Conservation (phyloP, 2,797 vertebrate genomes). For the Ptychadena robeensis region DNA sequence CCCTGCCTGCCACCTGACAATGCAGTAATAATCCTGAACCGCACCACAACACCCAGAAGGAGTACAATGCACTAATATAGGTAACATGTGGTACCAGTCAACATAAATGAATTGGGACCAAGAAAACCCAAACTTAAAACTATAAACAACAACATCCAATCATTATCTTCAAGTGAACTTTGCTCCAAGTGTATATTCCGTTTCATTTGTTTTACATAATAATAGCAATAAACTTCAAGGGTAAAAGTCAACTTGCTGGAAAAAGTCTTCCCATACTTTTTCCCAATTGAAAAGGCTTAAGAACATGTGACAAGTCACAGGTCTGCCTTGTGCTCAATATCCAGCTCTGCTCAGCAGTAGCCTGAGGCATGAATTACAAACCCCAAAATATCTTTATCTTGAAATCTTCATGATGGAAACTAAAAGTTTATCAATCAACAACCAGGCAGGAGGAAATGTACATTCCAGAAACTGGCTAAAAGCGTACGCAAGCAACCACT, state of each 20-base stretch:
- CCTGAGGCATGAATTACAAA: constrained; percentile 64
- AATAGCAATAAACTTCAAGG: constrained; percentile 22
- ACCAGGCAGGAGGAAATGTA: constrained; percentile 16
- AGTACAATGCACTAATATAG: no score
- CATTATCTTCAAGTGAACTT: not conserved
- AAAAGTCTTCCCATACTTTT: not conserved
- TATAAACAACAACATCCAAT: not conserved
- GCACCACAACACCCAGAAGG: no score
- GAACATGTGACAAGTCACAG: constrained; percentile 65
- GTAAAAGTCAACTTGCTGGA: constrained; percentile 16
- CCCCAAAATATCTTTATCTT: constrained; percentile 50
- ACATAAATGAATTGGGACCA: no score
- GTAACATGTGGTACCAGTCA: no score
- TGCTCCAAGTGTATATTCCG: not conserved
- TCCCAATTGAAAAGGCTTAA: constrained; percentile 39
- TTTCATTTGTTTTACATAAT: not conserved
- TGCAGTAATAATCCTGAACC: no score
- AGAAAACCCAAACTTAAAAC: not conserved
- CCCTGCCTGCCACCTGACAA: no score
- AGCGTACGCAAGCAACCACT: no score
- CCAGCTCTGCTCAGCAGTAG: constrained; percentile 42
- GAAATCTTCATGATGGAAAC: not conserved
- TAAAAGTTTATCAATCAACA: constrained; percentile 56
- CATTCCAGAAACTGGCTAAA: not conserved
- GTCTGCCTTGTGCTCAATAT: constrained; percentile 58